These are phyloP conservation scores for Pristiophorus japonicus DNA, from an alignment of 2,113 vertebrate species.

Conservation along the genomic window DNA sequence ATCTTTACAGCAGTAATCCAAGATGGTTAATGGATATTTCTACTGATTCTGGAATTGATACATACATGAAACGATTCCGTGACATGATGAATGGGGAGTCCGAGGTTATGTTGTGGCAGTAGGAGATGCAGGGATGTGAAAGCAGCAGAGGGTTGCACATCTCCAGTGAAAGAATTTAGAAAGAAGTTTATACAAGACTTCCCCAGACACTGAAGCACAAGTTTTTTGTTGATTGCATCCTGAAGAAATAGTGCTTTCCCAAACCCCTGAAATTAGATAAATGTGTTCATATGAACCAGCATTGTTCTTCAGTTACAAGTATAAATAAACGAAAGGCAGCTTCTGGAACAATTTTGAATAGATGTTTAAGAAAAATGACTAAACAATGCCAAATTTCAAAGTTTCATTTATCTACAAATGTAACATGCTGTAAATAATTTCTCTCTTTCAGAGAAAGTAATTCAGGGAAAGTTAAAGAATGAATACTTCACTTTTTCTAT, in stretches of 20 bases:
- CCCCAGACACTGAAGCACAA: not conserved
- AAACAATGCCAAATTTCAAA: too few relatives aligned
- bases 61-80: not conserved
- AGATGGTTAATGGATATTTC: not conserved
- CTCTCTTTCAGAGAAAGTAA: not conserved
- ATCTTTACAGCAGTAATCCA: not conserved
- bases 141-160: not conserved
- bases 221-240: not conserved
- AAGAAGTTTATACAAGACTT: not conserved
- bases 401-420: not conserved
- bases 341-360: not conserved
- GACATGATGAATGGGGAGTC: not conserved
- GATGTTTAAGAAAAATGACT: too few relatives aligned
- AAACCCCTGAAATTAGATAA: not conserved
- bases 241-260: not conserved
- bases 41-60: not conserved
- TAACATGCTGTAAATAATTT: not conserved
- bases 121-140: not conserved
- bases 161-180: not conserved
- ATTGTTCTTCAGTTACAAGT: not conserved
- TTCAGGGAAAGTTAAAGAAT: not conserved
- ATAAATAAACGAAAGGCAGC: not conserved
- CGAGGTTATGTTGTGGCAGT: not conserved
- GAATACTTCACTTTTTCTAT: not conserved
- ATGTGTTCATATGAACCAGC: not conserved